phyloP scores from a whole-genome alignment of 2,113 vertebrate species.

The Lynx canadensis region DNA sequence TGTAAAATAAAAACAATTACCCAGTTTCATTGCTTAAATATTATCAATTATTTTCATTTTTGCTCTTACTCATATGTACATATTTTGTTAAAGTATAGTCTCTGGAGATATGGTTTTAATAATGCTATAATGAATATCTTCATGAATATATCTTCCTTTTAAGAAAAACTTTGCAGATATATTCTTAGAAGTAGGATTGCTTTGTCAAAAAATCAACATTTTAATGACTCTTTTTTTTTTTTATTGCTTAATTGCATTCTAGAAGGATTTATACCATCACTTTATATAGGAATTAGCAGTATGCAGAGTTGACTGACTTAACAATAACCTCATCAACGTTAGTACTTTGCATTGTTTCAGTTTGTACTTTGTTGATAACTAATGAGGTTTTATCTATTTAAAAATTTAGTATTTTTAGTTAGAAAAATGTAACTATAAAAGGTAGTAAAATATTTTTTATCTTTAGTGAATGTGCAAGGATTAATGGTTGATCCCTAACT shows the following conservation, averaged over 20 bases:
- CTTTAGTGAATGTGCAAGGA: constrained; percentile 30
- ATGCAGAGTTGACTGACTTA: constrained; percentile 20
- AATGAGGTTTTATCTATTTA: neutral
- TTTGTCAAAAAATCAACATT: neutral
- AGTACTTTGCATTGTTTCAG: neutral
- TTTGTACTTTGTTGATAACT: constrained; percentile 22
- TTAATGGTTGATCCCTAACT: constrained; percentile 20
- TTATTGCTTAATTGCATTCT: constrained; percentile 19
- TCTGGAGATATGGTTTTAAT: neutral
- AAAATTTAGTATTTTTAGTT: constrained; percentile 41
- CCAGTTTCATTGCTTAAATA: neutral
- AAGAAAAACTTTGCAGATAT: neutral
- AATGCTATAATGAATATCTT: neutral
- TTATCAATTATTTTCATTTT: neutral
- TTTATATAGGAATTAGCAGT: neutral
- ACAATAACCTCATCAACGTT: neutral
- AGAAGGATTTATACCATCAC: neutral
- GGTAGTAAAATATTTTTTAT: neutral
- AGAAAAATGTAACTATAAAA: constrained; percentile 31
- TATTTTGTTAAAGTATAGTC: constrained; percentile 15
- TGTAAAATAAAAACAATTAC: constrained; percentile 9
- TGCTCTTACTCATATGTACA: neutral
- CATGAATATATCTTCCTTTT: constrained; percentile 1
- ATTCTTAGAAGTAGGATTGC: constrained; percentile 24
- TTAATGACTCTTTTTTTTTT: neutral